These are phyloP conservation scores for Pantherophis guttatus DNA, from an alignment of 2,113 vertebrate species.

Conservation along the genomic window DNA sequence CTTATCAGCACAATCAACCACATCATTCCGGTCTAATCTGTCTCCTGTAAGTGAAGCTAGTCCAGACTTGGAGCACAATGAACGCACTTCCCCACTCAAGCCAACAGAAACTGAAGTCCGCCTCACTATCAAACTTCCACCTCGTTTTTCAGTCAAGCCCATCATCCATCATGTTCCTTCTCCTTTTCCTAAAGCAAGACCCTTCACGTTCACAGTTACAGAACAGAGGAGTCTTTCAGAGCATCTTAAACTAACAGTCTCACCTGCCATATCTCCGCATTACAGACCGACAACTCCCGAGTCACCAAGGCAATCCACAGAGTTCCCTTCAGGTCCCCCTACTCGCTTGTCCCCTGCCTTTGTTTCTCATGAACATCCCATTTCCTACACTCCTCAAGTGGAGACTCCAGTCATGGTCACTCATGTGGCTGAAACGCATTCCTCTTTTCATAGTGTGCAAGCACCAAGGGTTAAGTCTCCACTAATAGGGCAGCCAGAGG, in stretches of 20 bases:
- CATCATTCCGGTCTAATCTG: conserved; percentile 79
- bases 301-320: conserved; percentile 2
- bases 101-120: conserved; percentile 37
- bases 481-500: not conserved
- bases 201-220: conserved; percentile 57
- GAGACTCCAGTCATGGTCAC: not conserved
- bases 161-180: conserved; percentile 60
- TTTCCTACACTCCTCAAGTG: not conserved
- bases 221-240: conserved; percentile 55
- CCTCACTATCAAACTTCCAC: not conserved
- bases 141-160: conserved; percentile 54
- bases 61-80: conserved; percentile 76
- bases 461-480: conserved; percentile 32
- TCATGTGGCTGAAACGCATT: conserved; percentile 32
- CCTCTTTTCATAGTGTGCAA: conserved; percentile 39
- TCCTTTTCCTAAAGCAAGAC: conserved; percentile 64
- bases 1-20: conserved; percentile 61
- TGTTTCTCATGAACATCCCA: not conserved
- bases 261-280: conserved; percentile 9
- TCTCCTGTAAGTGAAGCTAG: conserved; percentile 90
- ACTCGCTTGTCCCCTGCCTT: not conserved
- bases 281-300: conserved; percentile 17
- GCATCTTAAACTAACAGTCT: conserved; percentile 38
- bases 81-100: conserved; percentile 58
- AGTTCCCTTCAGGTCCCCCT: not conserved